Conservation (phyloP, 2,113 vertebrate genomes). For the Thalassarche chlororhynchos region DNA sequence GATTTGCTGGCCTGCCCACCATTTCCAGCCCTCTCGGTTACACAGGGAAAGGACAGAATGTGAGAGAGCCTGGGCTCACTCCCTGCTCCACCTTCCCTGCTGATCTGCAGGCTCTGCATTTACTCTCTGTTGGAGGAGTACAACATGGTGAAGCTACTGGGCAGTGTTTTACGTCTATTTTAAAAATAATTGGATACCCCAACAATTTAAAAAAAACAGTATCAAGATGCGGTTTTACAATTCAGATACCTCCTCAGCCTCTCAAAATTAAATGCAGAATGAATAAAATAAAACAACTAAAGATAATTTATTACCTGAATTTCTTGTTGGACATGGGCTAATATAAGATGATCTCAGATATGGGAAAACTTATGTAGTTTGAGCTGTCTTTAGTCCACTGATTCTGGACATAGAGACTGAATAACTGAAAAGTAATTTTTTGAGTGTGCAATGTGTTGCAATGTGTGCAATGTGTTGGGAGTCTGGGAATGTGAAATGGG, state of each 20-base stretch:
- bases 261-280: neutral
- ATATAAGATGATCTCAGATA: neutral
- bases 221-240: neutral
- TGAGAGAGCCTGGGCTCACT: neutral
- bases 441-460: neutral
- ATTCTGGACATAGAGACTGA: neutral
- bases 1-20: neutral
- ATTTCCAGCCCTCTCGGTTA: neutral
- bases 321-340: accelerated
- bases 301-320: neutral
- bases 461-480: neutral
- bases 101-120: neutral
- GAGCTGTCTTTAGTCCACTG: neutral
- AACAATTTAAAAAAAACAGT: neutral
- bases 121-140: neutral
- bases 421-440: neutral
- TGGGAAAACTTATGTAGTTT: neutral
- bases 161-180: neutral
- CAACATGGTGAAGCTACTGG: neutral
- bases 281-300: neutral
- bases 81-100: neutral
- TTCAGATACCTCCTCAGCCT: neutral
- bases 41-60: neutral
- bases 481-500: neutral
- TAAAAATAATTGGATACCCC: neutral